phyloP scores from a whole-genome alignment of 2,113 vertebrate species.

The Paralichthys olivaceus region DNA sequence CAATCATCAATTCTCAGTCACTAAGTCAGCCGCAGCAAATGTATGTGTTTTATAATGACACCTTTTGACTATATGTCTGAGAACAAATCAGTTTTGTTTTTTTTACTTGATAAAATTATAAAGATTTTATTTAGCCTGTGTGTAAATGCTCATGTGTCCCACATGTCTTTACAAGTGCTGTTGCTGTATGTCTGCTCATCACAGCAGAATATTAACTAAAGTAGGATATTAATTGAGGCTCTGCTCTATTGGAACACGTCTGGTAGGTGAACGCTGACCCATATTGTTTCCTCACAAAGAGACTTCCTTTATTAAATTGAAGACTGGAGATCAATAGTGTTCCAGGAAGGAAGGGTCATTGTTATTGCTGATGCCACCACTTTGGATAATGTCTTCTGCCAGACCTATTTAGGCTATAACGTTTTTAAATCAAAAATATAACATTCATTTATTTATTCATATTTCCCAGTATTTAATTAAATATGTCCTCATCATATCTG shows the following conservation, averaged over 20 bases:
- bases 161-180: no score
- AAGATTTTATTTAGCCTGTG: no score
- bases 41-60: no score
- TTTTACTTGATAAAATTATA: no score
- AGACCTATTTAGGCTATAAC: background rate
- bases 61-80: no score
- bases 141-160: no score
- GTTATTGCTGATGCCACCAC: slow-evolving; percentile 62
- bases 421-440: background rate
- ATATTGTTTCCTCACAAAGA: slow-evolving; percentile 28
- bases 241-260: background rate
- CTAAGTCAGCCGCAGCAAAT: no score
- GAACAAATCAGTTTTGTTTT: no score
- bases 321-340: slow-evolving; percentile 62
- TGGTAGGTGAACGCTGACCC: background rate
- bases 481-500: background rate
- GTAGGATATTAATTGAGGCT: background rate
- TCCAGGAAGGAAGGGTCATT: slow-evolving; percentile 62
- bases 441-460: background rate
- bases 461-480: background rate
- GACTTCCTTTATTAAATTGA: slow-evolving; percentile 59
- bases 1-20: no score
- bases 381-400: slow-evolving; percentile 52
- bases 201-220: no score
- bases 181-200: background rate